Percentiles rank a stretch among this genome's conserved stretches.
Evolutionary conservation across 92 coral and sea anemone species (phyloP).

Genomic region (Epizoanthus rinbou): DNA sequence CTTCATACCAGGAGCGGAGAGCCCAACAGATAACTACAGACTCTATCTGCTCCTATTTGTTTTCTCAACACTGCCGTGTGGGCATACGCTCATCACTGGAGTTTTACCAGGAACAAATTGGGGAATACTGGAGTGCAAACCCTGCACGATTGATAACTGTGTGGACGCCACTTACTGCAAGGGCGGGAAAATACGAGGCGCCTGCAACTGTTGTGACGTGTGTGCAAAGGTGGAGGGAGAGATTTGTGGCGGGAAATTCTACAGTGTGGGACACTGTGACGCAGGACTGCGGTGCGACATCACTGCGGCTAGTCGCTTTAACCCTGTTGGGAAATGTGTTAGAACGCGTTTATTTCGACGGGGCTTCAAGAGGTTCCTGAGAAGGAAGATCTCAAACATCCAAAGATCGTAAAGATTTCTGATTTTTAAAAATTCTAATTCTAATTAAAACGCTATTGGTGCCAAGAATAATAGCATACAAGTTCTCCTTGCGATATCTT

Average conservation of each 20-base stretch:
- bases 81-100: background rate
- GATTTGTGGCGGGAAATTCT: conserved; percentile 62
- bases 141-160: conserved; percentile 38
- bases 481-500: too few relatives aligned
- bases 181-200: conserved; percentile 58
- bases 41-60: background rate
- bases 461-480: too few relatives aligned
- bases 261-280: conserved; percentile 57
- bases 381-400: background rate
- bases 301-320: conserved; percentile 27
- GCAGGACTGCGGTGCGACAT: conserved; percentile 51
- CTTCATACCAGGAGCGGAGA: background rate
- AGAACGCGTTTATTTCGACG: background rate
- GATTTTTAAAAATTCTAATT: too few relatives aligned
- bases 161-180: conserved; percentile 47
- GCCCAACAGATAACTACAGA: background rate
- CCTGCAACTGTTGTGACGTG: conserved; percentile 65
- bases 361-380: background rate
- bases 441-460: too few relatives aligned
- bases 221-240: conserved; percentile 64
- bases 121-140: conserved; percentile 34
- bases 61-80: background rate
- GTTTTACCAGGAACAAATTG: background rate
- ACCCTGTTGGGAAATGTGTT: conserved; percentile 58
- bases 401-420: too few relatives aligned